Percentiles rank a stretch among this genome's conserved stretches.
Evolutionary conservation across 2,113 vertebrate species (phyloP).

Genomic region (Platysteira castanea): DNA sequence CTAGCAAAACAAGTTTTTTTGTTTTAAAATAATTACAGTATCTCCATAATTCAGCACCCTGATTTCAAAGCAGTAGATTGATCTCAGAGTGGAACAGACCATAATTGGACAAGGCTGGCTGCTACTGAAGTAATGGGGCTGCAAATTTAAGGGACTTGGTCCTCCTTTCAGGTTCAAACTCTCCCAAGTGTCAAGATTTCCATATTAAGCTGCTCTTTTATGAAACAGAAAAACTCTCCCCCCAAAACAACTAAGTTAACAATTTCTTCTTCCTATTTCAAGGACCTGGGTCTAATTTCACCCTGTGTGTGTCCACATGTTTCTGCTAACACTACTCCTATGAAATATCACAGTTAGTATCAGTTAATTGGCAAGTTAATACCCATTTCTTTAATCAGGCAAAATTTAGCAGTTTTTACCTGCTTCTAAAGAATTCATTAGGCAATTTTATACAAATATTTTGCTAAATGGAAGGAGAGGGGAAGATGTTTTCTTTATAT

Average conservation of each 20-base stretch:
- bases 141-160: not conserved
- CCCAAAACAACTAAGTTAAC: accelerated
- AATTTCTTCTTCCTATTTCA: not conserved
- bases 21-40: not conserved
- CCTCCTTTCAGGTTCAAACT: not conserved
- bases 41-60: not conserved
- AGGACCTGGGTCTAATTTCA: not conserved
- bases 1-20: not conserved
- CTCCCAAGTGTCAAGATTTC: not conserved
- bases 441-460: not conserved
- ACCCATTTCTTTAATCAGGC: not conserved
- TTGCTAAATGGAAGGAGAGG: not conserved
- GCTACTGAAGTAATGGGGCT: not conserved
- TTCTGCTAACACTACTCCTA: not conserved
- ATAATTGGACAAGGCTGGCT: not conserved
- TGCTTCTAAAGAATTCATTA: not conserved
- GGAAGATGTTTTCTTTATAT: not conserved
- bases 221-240: accelerated
- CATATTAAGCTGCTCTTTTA: not conserved
- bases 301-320: accelerated
- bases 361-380: not conserved
- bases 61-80: not conserved
- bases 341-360: not conserved
- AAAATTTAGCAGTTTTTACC: not conserved
- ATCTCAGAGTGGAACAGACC: not conserved